Evolutionary conservation across 2,797 vertebrate species (phyloP).

Genomic region (Hydrophis major): DNA sequence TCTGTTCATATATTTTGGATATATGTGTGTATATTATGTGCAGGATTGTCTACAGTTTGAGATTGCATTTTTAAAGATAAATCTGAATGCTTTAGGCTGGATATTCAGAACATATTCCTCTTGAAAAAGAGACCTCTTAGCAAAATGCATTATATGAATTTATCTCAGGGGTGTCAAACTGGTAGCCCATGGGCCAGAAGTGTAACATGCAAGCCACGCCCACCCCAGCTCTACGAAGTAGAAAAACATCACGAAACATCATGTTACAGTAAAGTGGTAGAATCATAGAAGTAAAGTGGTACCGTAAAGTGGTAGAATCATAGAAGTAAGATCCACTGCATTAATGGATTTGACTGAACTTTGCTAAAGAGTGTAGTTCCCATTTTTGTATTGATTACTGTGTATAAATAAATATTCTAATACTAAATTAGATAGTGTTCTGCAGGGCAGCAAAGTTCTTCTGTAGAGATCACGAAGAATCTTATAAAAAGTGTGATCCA

Average conservation of each 20-base stretch:
- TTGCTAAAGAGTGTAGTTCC: conserved; percentile 36
- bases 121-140: neutral
- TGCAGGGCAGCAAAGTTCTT: conserved; percentile 43
- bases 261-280: neutral
- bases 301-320: neutral
- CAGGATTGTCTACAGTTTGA: neutral
- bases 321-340: neutral
- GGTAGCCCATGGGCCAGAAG: too few species aligned
- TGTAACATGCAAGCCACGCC: too few species aligned
- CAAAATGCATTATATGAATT: neutral
- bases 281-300: neutral
- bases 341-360: conserved; percentile 31
- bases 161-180: too few species aligned
- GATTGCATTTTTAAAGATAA: neutral
- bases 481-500: conserved; percentile 11
- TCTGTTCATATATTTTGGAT: neutral
- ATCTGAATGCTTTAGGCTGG: neutral
- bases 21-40: neutral
- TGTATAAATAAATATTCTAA: conserved; percentile 46
- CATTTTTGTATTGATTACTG: conserved; percentile 32
- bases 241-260: too few species aligned
- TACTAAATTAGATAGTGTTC: conserved; percentile 46
- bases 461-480: conserved; percentile 33
- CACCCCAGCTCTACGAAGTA: too few species aligned
- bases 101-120: neutral